Evolutionary conservation across 2,797 vertebrate genomes (phyloP).

Genomic region (Tokudaia muenninki): DNA sequence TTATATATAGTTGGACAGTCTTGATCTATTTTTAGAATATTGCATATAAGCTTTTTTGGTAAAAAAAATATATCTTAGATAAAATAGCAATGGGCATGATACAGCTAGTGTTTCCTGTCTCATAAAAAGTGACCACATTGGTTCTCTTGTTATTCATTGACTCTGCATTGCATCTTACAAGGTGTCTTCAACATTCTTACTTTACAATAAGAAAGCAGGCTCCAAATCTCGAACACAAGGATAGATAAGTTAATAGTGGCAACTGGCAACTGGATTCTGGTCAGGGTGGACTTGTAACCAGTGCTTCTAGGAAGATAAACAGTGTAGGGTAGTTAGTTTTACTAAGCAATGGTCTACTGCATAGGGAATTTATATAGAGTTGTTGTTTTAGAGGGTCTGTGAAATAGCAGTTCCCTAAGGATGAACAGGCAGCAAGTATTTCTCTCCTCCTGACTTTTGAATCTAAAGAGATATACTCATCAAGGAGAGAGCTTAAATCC

Average conservation of each 20-base stretch:
- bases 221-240: not conserved
- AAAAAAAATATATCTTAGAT: constrained; percentile 36
- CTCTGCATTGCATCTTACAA: not conserved
- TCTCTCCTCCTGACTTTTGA: not conserved
- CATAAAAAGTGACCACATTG: not conserved
- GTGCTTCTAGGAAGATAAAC: not conserved
- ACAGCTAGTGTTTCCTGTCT: not conserved
- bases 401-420: not conserved
- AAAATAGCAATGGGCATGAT: not conserved
- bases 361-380: not conserved
- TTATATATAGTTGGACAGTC: not conserved
- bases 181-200: not conserved
- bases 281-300: not conserved
- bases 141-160: not conserved
- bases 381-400: not conserved
- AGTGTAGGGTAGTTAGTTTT: not conserved
- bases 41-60: not conserved
- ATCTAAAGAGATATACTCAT: not conserved
- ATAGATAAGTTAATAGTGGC: not conserved
- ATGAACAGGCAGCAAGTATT: not conserved
- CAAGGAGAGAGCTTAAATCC: not conserved
- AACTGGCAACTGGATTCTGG: not conserved
- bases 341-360: not conserved
- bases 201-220: constrained; percentile 22
- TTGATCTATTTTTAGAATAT: constrained; percentile 32